phyloP scores from a whole-genome alignment of 2,113 vertebrate species.

The Eubucco bourcierii region DNA sequence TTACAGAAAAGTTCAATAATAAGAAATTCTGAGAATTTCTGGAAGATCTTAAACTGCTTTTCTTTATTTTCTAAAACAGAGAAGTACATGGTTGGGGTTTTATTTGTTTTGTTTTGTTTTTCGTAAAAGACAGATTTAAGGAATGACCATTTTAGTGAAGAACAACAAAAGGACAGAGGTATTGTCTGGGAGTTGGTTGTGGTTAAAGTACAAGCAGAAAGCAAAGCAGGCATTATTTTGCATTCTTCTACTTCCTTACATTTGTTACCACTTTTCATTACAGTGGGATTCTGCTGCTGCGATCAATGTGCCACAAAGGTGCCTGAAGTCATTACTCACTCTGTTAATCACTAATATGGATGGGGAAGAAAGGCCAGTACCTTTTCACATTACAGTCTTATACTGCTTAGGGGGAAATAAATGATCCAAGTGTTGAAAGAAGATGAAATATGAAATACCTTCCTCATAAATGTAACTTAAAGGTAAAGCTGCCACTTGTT shows the following conservation, averaged over 20 bases:
- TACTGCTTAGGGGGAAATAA: conserved; percentile 2
- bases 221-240: not conserved
- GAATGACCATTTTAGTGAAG: not conserved
- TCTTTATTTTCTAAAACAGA: not conserved
- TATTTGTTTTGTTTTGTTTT: not conserved
- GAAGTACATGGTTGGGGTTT: not conserved
- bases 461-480: conserved; percentile 22
- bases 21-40: not conserved
- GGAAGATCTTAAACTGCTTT: not conserved
- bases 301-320: not conserved
- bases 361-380: conserved; percentile 34
- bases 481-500: not conserved
- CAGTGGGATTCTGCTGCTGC: not conserved
- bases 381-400: not conserved
- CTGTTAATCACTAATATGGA: conserved; percentile 56
- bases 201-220: not conserved
- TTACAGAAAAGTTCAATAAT: not conserved
- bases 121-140: not conserved
- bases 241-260: not conserved
- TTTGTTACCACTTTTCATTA: not conserved
- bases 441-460: not conserved
- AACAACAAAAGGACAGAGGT: not conserved
- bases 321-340: conserved; percentile 57
- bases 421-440: not conserved
- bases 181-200: not conserved